These are phyloP conservation scores for Parauchenoglanis ngamensis DNA, from an alignment of 2,797 vertebrate species.

Conservation along the genomic window DNA sequence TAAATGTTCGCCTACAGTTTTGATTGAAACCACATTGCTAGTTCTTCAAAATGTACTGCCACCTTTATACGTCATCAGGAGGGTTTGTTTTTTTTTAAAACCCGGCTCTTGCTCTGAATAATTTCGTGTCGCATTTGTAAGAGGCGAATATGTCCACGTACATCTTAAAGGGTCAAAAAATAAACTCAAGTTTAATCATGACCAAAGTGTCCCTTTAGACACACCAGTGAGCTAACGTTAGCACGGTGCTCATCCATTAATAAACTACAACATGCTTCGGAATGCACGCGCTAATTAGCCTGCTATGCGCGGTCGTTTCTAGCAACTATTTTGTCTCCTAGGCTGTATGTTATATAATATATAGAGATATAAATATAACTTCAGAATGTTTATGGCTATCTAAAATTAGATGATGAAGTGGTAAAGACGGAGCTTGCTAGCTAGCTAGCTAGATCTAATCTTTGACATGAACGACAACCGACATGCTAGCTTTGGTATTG, in stretches of 20 bases:
- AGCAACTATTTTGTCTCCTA: not conserved
- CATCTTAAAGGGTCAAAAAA: not conserved
- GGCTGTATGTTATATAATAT: not conserved
- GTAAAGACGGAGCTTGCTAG: not conserved
- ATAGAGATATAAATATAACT: not conserved
- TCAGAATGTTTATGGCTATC: not conserved
- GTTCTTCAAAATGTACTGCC: not conserved
- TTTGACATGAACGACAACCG: slow-evolving; percentile 21
- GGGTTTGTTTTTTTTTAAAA: too few species aligned
- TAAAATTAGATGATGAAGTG: not conserved
- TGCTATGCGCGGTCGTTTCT: slow-evolving; percentile 30
- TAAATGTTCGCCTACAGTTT: too few species aligned
- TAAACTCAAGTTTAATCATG: not conserved
- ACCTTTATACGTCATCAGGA: slow-evolving; percentile 11
- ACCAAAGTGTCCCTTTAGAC: not conserved
- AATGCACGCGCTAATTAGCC: slow-evolving; percentile 43
- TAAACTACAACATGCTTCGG: slow-evolving; percentile 21
- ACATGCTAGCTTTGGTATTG: not conserved
- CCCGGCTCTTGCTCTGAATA: not conserved
- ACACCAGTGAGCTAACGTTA: not conserved
- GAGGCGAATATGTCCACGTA: not conserved
- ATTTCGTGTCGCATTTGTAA: not conserved
- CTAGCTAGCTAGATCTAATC: not conserved
- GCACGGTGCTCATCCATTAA: slow-evolving; percentile 18
- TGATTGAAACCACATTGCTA: too few species aligned